Percentiles rank a stretch among this genome's conserved stretches.
Evolutionary conservation across 2,888 invertebrate species (phyloP).

Genomic region (Ochropleura plecta): DNA sequence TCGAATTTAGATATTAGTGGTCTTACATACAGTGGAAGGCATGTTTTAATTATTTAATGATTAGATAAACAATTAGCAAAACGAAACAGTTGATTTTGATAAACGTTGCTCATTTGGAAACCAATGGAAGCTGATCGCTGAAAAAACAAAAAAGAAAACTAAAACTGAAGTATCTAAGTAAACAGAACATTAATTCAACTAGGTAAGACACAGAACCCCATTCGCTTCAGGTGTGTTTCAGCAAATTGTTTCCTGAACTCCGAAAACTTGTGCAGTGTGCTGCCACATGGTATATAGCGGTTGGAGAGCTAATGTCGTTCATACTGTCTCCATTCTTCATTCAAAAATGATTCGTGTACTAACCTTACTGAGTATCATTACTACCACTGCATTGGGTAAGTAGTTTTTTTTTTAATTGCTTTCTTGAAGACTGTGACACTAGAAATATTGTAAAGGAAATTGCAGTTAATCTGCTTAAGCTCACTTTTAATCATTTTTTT

Average conservation of each 20-base stretch:
- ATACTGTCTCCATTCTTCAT: not conserved
- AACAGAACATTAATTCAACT: not conserved
- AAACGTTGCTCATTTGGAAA: not conserved
- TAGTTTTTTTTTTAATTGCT: not conserved
- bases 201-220: not conserved
- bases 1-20: no score
- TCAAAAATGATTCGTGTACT: slow-evolving; percentile 11
- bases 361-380: not conserved
- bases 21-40: no score
- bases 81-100: no score
- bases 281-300: not conserved
- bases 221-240: not conserved
- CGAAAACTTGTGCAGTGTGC: not conserved
- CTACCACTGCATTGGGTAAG: slow-evolving; percentile 9
- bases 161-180: not conserved
- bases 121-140: not conserved
- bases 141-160: not conserved
- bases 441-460: no score
- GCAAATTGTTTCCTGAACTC: not conserved
- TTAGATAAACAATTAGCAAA: no score
- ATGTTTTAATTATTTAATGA: no score
- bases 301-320: not conserved
- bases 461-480: no score
- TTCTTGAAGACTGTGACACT: not conserved
- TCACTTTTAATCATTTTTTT: no score